These are phyloP conservation scores for Ammospiza maritima DNA, from an alignment of 2,797 vertebrate genomes.

Conservation along the genomic window DNA sequence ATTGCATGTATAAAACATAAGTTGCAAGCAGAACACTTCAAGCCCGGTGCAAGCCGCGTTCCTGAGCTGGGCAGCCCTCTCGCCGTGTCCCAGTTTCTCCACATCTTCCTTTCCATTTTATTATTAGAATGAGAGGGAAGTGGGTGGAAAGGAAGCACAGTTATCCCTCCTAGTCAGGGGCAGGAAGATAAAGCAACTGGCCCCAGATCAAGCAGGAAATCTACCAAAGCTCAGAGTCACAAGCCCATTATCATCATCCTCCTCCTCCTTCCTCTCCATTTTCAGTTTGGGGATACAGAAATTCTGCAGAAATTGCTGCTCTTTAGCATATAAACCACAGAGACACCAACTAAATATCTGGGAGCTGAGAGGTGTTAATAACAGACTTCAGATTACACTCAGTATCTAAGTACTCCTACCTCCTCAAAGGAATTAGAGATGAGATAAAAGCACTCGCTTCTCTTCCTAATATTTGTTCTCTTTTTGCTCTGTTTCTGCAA, in stretches of 20 bases:
- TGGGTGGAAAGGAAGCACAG: not conserved
- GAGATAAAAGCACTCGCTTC: not conserved
- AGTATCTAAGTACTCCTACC: not conserved
- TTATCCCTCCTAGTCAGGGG: not conserved
- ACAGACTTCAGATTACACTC: not conserved
- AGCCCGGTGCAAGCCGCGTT: not conserved
- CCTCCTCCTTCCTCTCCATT: not conserved
- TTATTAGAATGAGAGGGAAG: not conserved
- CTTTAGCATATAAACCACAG: not conserved
- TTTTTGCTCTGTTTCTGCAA: not conserved
- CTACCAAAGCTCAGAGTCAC: not conserved
- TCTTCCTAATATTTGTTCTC: not conserved
- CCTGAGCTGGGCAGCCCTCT: conserved; percentile 3
- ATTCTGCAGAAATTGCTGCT: not conserved
- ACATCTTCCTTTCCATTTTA: not conserved
- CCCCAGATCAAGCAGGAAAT: not conserved
- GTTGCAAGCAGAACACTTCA: conserved; percentile 14
- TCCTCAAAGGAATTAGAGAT: not conserved
- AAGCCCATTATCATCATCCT: not conserved
- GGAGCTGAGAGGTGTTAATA: not conserved
- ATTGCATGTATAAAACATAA: conserved; percentile 52
- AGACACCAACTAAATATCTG: not conserved
- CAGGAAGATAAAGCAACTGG: not conserved
- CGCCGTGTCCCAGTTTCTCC: not conserved
- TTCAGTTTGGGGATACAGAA: not conserved